Conservation (phyloP, 1,140 invertebrate genomes). For the Scylla paramamosain region DNA sequence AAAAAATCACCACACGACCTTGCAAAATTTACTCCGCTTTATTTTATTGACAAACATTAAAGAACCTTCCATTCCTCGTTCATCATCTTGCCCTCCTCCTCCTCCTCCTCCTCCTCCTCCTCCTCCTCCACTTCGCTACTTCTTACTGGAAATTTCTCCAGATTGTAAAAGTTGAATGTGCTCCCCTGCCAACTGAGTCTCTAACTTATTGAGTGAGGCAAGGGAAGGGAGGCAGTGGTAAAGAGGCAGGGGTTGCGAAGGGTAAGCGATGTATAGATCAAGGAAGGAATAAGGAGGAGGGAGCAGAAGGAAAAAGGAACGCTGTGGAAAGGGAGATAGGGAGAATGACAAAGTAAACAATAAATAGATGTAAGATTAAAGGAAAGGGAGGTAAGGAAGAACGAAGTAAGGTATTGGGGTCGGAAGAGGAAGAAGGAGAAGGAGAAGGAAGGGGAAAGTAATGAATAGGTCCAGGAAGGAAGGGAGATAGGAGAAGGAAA, state of each 20-base stretch:
- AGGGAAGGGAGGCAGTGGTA: neutral
- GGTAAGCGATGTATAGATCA: neutral
- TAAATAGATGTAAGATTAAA: too few species aligned
- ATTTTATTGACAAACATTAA: neutral
- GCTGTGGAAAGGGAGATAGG: too few species aligned
- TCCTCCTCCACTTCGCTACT: neutral
- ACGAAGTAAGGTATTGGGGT: too few species aligned
- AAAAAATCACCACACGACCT: too few species aligned
- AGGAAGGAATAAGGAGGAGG: neutral
- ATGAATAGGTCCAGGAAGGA: too few species aligned
- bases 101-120: conserved; percentile 30
- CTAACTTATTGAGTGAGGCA: conserved; percentile 15
- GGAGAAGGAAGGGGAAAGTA: too few species aligned
- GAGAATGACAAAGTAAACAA: too few species aligned
- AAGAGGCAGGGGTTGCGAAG: neutral
- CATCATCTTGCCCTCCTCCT: neutral
- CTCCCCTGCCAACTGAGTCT: neutral
- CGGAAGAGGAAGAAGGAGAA: too few species aligned
- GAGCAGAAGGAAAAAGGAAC: neutral
- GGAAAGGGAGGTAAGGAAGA: neutral
- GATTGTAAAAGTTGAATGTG: conserved; percentile 4
- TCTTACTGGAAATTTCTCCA: neutral
- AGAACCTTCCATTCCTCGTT: neutral
- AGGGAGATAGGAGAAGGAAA: too few species aligned
- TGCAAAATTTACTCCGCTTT: neutral